A percentile compares a stretch with the other conserved stretches of the same genome.
Conservation (phyloP, 2,888 invertebrate genomes). For the Lymantria monacha region DNA sequence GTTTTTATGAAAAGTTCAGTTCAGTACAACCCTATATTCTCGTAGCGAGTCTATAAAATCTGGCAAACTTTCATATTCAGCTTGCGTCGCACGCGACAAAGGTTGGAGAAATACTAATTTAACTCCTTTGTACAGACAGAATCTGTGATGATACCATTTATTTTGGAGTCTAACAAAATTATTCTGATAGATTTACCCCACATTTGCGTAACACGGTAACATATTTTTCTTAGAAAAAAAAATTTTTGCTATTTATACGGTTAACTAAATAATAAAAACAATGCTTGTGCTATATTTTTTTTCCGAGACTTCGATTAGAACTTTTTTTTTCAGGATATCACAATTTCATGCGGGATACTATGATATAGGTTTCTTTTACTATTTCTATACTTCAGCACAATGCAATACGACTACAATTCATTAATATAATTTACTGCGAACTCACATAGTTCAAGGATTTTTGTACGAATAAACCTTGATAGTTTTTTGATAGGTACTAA, state of each 20-base stretch:
- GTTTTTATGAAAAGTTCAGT: background rate
- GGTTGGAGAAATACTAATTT: slow-evolving; percentile 34
- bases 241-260: background rate
- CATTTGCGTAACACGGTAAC: slow-evolving; percentile 12
- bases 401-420: too few relatives aligned
- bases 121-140: slow-evolving; percentile 20
- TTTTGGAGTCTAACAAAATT: slow-evolving; percentile 23
- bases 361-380: too few relatives aligned
- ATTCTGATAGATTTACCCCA: slow-evolving; percentile 15
- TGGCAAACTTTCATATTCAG: slow-evolving; percentile 32
- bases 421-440: too few relatives aligned
- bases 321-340: too few relatives aligned
- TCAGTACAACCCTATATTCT: background rate
- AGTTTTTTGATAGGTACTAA: too few relatives aligned
- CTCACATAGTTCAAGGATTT: too few relatives aligned
- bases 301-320: too few relatives aligned
- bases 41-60: slow-evolving; percentile 30
- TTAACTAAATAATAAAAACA: background rate
- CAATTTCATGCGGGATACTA: too few relatives aligned
- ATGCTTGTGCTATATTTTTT: too few relatives aligned
- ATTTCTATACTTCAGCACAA: too few relatives aligned
- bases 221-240: slow-evolving; percentile 1
- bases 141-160: slow-evolving; percentile 30
- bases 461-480: too few relatives aligned
- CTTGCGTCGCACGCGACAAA: slow-evolving; percentile 29